These are phyloP conservation scores for Syngnathus floridae DNA, from an alignment of 2,113 vertebrate genomes.

Conservation along the genomic window DNA sequence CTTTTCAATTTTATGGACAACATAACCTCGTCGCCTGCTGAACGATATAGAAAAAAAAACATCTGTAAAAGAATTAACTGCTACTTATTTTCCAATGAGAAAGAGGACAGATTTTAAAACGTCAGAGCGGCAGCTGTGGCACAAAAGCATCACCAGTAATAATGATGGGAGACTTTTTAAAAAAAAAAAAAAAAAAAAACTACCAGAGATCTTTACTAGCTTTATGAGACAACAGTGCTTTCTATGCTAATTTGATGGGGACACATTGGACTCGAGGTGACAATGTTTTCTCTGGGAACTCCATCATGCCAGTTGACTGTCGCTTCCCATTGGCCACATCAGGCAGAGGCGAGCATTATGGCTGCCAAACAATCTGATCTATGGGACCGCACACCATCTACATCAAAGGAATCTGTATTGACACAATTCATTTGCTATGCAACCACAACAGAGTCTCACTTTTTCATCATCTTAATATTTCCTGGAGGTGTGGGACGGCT, in stretches of 20 bases:
- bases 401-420: conserved; percentile 70
- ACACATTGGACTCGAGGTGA: conserved; percentile 62
- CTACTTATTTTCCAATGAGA: conserved; percentile 19
- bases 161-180: conserved; percentile 22
- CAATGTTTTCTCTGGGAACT: conserved; percentile 55
- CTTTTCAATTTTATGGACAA: conserved; percentile 20
- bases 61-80: conserved; percentile 26
- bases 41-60: background rate
- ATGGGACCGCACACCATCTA: conserved; percentile 61
- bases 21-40: conserved; percentile 13
- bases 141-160: conserved; percentile 17
- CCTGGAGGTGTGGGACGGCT: conserved; percentile 39
- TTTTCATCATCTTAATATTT: conserved; percentile 59
- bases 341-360: conserved; percentile 47
- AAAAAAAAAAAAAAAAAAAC: conserved; percentile 21
- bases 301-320: conserved; percentile 57
- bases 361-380: conserved; percentile 58
- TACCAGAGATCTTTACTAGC: conserved; percentile 10
- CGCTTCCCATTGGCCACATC: conserved; percentile 62
- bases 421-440: conserved; percentile 63
- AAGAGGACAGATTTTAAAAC: conserved; percentile 11
- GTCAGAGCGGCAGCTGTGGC: conserved; percentile 8
- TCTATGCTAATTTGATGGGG: conserved; percentile 48
- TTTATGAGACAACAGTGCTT: conserved; percentile 44
- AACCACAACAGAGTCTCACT: conserved; percentile 56